phyloP scores from a whole-genome alignment of 2,113 vertebrate species.

The Thalassarche chlororhynchos region DNA sequence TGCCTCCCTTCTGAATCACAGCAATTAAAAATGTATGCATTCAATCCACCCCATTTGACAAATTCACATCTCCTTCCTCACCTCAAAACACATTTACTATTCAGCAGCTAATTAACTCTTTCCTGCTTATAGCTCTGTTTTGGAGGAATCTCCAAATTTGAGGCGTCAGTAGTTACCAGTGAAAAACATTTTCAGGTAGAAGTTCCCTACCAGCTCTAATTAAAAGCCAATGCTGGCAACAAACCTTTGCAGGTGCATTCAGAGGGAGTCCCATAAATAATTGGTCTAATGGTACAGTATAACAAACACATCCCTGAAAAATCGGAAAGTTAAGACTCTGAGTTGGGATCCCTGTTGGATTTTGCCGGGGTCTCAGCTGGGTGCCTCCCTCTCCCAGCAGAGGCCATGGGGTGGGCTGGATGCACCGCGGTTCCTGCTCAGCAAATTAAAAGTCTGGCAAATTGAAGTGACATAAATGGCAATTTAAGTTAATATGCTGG shows the following conservation, averaged over 20 bases:
- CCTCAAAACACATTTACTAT: background rate
- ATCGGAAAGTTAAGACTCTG: background rate
- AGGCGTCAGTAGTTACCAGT: background rate
- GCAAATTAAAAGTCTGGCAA: background rate
- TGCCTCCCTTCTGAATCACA: background rate
- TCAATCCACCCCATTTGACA: background rate
- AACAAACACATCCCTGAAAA: background rate
- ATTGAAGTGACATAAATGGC: background rate
- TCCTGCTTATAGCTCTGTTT: background rate
- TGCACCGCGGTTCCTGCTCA: accelerated
- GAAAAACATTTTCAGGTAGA: background rate
- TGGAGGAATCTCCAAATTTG: background rate
- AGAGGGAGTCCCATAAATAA: background rate
- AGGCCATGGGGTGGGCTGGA: background rate
- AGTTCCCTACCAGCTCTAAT: background rate
- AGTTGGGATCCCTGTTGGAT: accelerated
- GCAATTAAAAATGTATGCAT: background rate
- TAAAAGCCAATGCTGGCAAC: background rate
- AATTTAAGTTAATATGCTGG: background rate
- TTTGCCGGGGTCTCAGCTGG: background rate
- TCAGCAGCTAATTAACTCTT: background rate
- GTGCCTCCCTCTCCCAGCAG: background rate
- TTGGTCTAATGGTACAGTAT: background rate
- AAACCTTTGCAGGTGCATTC: background rate
- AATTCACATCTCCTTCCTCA: background rate